Conservation (phyloP, 2,888 invertebrate species). For the Zaprionus obscuricornis region DNA sequence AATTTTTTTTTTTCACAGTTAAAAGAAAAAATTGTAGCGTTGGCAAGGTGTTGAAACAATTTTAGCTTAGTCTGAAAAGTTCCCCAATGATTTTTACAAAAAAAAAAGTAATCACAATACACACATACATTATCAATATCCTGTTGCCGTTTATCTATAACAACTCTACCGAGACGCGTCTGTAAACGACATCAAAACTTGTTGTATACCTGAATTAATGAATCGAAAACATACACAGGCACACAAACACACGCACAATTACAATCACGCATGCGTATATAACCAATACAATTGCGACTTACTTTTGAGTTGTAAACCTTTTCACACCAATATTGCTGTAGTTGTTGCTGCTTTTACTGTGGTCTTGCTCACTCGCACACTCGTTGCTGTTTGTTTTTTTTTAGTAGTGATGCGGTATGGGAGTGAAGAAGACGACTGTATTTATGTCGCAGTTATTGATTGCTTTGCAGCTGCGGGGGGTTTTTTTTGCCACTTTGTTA, state of each 20-base stretch:
- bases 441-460: conserved; percentile 69
- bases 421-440: conserved; percentile 57
- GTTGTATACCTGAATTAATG: conserved; percentile 60
- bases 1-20: too few relatives aligned
- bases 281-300: conserved; percentile 66
- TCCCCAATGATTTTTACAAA: too few relatives aligned
- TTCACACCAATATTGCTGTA: conserved; percentile 53
- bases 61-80: too few relatives aligned
- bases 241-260: not conserved
- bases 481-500: conserved; percentile 64
- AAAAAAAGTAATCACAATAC: too few relatives aligned
- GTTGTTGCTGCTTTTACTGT: conserved; percentile 37
- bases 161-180: conserved; percentile 5
- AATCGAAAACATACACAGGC: conserved; percentile 48
- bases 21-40: too few relatives aligned
- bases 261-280: conserved; percentile 1
- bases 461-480: conserved; percentile 58
- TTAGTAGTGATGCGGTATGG: conserved; percentile 36
- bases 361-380: conserved; percentile 47
- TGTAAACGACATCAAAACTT: conserved; percentile 33
- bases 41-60: too few relatives aligned
- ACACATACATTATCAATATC: too few relatives aligned
- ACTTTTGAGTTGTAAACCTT: conserved; percentile 81
- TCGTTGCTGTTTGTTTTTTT: conserved; percentile 20
- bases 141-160: conserved; percentile 8